Evolutionary conservation across 2,888 invertebrate genomes (phyloP), one percentile per base, ranked within the genome.

Genomic region (Leuctra nigra): DNA sequence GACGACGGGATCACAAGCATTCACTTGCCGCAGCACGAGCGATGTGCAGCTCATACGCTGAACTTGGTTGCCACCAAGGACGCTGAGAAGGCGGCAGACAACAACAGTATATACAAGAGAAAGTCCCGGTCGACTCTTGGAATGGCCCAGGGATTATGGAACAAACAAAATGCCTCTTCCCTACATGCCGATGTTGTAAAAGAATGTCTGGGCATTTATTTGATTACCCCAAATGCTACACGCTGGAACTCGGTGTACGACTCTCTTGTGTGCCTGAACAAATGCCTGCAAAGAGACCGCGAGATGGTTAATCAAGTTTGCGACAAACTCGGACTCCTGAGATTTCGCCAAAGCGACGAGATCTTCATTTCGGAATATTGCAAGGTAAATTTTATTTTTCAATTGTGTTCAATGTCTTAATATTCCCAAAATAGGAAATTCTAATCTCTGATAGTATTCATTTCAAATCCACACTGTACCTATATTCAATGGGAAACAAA

Each of bases 31-130:
- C n/a, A n/a, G n/a, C n/a, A 46, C 14, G 46, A 46, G 23, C 22
- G 46, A 20, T 46, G 46, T 46, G 46, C 23, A 11, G 46, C 46
- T 2, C 46, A 46, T 24, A 46, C 46, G 11, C 9, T 46, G 13
- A 46, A 46, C 23, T 23, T 46, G 23, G 23, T 46, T 6, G 46
- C 46, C 9, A 46, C 18, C 9, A 22, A 46, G n/a, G 46, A 46
- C 23, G 13, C 36, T 14, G 36, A 36, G 16, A 13, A 36, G 13
- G 36, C 36, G 16, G 13, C 36, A 36, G 36, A 13, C 13, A 16
- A 36, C 36, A 36, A 13, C 16, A 13, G 13, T 16, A 13, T 16
- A 36, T 36, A 36, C 16, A 36, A 36, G 16, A 36, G 36, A 16
- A 36, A 36, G 13, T 36, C 36, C 13, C 36, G 36, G 13, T 14